These are phyloP conservation scores for Hipposideros larvatus DNA, from an alignment of 2,797 vertebrate species.

Conservation along the genomic window DNA sequence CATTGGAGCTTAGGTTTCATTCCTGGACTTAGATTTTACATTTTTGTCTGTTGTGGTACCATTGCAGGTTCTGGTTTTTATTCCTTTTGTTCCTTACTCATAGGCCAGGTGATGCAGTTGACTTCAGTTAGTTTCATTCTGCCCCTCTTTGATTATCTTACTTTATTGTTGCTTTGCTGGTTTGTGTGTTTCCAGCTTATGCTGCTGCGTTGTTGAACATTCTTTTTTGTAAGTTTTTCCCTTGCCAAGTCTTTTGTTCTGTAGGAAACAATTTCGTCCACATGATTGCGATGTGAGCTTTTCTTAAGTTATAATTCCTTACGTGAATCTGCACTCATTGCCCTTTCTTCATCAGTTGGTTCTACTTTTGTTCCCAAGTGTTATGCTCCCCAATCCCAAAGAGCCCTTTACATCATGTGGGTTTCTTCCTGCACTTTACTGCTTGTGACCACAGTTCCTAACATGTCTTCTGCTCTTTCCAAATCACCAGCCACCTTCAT, in stretches of 20 bases:
- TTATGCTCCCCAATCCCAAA: not conserved
- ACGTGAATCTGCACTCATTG: not conserved
- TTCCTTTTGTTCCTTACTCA: not conserved
- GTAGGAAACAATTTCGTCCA: not conserved
- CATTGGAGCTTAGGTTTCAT: too few relatives aligned
- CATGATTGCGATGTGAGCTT: not conserved
- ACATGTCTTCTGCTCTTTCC: not conserved
- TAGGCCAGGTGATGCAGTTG: fast-evolving
- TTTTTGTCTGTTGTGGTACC: not conserved
- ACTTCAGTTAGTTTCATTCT: not conserved
- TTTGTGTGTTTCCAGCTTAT: not conserved
- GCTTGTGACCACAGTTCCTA: not conserved
- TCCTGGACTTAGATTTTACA: not conserved
- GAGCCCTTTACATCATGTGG: not conserved
- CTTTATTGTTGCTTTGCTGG: not conserved
- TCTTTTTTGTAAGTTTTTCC: not conserved
- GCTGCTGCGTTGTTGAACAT: not conserved
- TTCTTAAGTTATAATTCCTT: not conserved
- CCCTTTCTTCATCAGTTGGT: not conserved
- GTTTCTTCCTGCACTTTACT: conserved; percentile 27
- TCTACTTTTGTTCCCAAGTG: not conserved
- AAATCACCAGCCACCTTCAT: conserved; percentile 14
- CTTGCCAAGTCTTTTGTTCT: not conserved
- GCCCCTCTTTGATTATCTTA: not conserved
- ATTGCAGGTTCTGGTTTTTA: not conserved